Evolutionary conservation across 2,113 vertebrate species (phyloP).

Genomic region (Campylomormyrus tamandua): DNA sequence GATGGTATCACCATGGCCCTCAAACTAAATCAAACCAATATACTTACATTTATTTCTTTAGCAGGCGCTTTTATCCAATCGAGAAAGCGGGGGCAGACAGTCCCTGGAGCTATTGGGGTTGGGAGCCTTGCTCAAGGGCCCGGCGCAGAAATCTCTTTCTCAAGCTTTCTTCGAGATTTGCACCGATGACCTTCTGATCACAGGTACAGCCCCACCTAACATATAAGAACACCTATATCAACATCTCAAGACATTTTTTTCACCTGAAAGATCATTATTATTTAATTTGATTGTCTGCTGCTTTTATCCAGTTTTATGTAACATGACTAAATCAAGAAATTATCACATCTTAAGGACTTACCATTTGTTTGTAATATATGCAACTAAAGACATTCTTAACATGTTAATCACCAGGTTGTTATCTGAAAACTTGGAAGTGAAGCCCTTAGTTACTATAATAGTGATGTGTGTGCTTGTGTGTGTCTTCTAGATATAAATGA

Average conservation of each 20-base stretch:
- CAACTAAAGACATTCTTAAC: background rate
- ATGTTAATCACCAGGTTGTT: background rate
- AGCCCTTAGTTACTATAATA: background rate
- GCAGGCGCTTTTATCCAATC: background rate
- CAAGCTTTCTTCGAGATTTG: background rate
- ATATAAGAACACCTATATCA: background rate
- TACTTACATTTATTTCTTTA: background rate
- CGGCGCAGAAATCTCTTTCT: background rate
- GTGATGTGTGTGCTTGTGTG: background rate
- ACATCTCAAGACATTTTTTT: background rate
- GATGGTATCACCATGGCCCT: background rate
- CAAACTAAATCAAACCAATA: background rate
- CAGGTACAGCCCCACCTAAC: background rate
- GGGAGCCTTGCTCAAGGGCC: background rate
- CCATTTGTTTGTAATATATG: background rate
- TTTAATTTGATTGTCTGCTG: background rate
- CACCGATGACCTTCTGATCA: background rate
- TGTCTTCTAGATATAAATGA: background rate
- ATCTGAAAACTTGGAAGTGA: background rate
- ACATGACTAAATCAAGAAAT: background rate
- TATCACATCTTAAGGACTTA: background rate
- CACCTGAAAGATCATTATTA: background rate
- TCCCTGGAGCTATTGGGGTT: background rate
- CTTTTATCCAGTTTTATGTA: background rate
- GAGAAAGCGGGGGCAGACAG: background rate